A percentile compares a stretch with the other conserved stretches of the same genome.
These are phyloP conservation scores for Drosophila gunungcola DNA, from an alignment of 1,140 invertebrate genomes.

Conservation along the genomic window DNA sequence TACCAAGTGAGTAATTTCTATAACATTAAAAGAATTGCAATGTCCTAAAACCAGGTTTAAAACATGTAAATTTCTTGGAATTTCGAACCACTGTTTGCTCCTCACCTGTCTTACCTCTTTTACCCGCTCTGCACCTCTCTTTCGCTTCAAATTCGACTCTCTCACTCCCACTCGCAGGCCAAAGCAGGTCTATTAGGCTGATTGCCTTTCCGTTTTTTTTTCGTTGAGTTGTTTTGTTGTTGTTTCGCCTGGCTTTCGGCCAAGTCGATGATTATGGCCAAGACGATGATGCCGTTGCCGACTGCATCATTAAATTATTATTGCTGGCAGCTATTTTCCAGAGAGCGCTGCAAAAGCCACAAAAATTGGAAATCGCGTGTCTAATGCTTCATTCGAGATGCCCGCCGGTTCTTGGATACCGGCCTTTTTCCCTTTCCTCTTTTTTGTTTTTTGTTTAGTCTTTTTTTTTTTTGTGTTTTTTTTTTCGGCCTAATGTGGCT, in stretches of 20 bases:
- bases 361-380: slow-evolving; percentile 71
- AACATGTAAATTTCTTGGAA: neutral
- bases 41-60: too few relatives aligned
- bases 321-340: slow-evolving; percentile 63
- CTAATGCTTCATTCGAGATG: slow-evolving; percentile 69
- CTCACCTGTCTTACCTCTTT: neutral
- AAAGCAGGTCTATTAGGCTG: slow-evolving; percentile 37
- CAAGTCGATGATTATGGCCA: slow-evolving; percentile 18
- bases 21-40: too few relatives aligned
- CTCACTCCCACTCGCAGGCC: slow-evolving; percentile 9
- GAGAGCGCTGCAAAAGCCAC: slow-evolving; percentile 29
- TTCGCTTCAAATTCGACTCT: neutral
- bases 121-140: neutral
- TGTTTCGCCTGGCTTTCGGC: slow-evolving; percentile 21
- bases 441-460: too few relatives aligned
- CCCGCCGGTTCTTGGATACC: slow-evolving; percentile 38
- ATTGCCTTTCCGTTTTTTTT: slow-evolving; percentile 49
- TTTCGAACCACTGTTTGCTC: neutral
- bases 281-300: slow-evolving; percentile 62
- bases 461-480: slow-evolving; percentile 2
- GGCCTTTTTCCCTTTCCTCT: neutral
- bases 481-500: slow-evolving; percentile 70
- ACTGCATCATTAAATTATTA: slow-evolving; percentile 81
- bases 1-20: neutral
- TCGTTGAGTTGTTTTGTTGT: neutral